phyloP scores from a whole-genome alignment of 1,140 invertebrate genomes.

The Odontomachus brunneus region DNA sequence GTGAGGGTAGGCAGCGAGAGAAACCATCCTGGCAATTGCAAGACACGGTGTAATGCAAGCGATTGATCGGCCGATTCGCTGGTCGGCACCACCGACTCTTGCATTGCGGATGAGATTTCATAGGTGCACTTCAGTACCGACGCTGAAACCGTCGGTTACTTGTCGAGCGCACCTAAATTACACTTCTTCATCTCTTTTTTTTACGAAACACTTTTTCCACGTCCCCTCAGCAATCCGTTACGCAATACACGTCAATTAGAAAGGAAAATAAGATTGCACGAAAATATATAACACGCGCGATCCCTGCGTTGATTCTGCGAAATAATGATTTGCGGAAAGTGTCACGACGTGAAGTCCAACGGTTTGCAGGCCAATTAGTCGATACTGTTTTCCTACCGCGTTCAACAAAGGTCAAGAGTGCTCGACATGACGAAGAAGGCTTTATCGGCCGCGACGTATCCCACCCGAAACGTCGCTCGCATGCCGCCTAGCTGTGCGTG shows the following conservation, averaged over 20 bases:
- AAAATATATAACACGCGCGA: no score
- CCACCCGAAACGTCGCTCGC: constrained; percentile 65
- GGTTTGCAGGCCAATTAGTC: not conserved
- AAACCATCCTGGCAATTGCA: constrained; percentile 21
- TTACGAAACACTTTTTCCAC: no score
- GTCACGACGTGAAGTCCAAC: no score
- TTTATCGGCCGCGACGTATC: constrained; percentile 61
- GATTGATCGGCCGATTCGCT: constrained; percentile 38
- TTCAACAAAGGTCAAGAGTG: not conserved
- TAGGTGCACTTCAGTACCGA: not conserved
- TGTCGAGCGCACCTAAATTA: no score
- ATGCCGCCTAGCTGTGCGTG: constrained; percentile 64
- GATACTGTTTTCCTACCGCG: not conserved
- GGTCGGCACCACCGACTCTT: not conserved
- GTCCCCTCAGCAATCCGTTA: no score
- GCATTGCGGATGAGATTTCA: not conserved
- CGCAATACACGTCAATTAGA: no score
- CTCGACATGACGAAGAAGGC: not conserved
- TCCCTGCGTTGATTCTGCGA: no score
- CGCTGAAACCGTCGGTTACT: not conserved
- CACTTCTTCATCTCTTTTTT: no score
- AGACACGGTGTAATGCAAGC: constrained; percentile 1
- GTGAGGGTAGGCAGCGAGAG: not conserved
- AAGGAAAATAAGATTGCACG: no score
- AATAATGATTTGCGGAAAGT: no score